Conservation (phyloP, 2,113 vertebrate species). For the Macroglossus sobrinus region DNA sequence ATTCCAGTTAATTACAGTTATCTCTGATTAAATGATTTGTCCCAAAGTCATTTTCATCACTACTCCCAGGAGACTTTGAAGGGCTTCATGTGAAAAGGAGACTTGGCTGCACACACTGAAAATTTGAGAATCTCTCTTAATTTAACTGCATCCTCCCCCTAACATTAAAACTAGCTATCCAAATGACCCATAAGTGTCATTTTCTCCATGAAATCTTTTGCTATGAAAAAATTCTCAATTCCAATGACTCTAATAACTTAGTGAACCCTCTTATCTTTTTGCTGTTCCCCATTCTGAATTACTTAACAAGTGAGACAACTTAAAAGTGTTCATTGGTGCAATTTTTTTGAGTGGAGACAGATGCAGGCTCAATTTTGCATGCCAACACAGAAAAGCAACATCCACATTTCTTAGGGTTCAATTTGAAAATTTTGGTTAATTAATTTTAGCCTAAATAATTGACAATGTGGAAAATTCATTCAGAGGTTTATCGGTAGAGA, state of each 20-base stretch:
- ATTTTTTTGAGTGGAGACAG: conserved; percentile 9
- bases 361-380: neutral
- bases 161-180: neutral
- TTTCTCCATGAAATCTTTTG: neutral
- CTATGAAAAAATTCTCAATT: neutral
- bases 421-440: conserved; percentile 28
- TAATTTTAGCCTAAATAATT: conserved; percentile 54
- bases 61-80: neutral
- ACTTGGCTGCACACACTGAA: neutral
- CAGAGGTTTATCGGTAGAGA: neutral
- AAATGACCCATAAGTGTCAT: neutral
- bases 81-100: neutral
- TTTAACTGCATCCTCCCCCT: neutral
- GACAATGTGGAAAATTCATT: conserved; percentile 43
- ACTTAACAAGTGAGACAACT: neutral
- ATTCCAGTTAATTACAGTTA: neutral
- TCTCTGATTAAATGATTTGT: neutral
- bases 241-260: conserved; percentile 15
- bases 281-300: conserved; percentile 30
- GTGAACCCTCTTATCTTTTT: conserved; percentile 23
- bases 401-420: neutral
- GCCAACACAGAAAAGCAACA: neutral
- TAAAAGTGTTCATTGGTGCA: neutral
- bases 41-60: neutral
- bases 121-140: neutral